Percentiles rank a stretch among this genome's conserved stretches.
phyloP scores from a whole-genome alignment of 2,113 vertebrate genomes.

The Clinocottus analis region DNA sequence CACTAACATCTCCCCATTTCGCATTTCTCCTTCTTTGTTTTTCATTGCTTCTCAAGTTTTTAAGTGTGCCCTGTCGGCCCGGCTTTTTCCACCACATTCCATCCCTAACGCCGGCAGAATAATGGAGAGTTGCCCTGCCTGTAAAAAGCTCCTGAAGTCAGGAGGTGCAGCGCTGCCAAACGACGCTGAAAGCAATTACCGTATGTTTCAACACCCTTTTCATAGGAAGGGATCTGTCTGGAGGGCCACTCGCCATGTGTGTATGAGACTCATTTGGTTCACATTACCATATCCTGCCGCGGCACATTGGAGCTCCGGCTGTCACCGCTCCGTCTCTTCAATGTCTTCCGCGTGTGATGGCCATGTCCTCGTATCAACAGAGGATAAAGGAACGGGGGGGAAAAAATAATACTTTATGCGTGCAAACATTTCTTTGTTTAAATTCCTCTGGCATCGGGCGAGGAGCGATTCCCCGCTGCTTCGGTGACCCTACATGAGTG shows the following conservation, averaged over 20 bases:
- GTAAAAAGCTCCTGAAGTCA: constrained; percentile 72
- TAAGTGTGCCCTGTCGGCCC: constrained; percentile 9
- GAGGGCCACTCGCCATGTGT: constrained; percentile 69
- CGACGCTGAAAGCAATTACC: constrained; percentile 80
- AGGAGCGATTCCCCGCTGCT: constrained; percentile 44
- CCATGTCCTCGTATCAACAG: constrained; percentile 48
- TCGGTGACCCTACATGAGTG: constrained; percentile 48
- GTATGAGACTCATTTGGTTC: constrained; percentile 76
- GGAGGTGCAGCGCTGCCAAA: constrained; percentile 71
- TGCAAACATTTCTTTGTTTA: constrained; percentile 62
- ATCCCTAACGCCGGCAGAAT: constrained; percentile 57
- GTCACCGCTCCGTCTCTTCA: constrained; percentile 60
- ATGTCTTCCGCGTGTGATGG: constrained; percentile 44
- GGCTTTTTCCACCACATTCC: constrained; percentile 8
- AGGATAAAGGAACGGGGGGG: constrained; percentile 31
- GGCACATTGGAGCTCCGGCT: constrained; percentile 50
- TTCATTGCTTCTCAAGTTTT: constrained; percentile 56
- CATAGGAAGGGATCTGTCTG: constrained; percentile 69
- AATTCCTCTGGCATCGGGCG: constrained; percentile 13
- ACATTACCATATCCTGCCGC: constrained; percentile 75
- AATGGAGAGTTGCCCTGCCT: constrained; percentile 74
- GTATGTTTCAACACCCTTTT: constrained; percentile 79
- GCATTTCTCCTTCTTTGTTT: neutral
- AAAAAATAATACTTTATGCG: neutral
- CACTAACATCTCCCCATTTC: neutral